Evolutionary conservation across 2,113 vertebrate genomes (phyloP).

Genomic region (Psephotus haematonotus): DNA sequence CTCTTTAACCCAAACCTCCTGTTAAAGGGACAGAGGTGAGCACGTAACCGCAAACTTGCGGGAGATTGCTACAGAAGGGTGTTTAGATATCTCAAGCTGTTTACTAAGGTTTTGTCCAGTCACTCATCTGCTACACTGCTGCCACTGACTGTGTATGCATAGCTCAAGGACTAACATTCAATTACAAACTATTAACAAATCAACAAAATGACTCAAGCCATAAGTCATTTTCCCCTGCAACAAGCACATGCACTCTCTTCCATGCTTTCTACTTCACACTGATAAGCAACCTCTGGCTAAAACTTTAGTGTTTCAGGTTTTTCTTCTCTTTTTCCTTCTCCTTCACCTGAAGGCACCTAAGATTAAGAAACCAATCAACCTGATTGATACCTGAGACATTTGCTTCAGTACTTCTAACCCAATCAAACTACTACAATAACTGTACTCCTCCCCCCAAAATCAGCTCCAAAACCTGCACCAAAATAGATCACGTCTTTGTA

Average conservation of each 20-base stretch:
- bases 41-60: accelerated
- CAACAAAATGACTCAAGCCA: neutral
- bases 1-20: neutral
- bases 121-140: neutral
- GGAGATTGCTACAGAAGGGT: accelerated
- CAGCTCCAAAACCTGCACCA: neutral
- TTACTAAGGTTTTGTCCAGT: neutral
- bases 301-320: neutral
- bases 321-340: neutral
- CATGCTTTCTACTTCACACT: neutral
- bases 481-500: neutral
- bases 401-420: neutral
- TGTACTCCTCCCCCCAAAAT: no score
- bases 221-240: neutral
- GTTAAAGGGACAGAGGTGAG: neutral
- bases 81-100: neutral
- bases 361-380: neutral
- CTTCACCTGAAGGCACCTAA: neutral
- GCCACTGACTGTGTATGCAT: neutral
- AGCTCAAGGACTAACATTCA: neutral
- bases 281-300: neutral
- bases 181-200: neutral
- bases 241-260: neutral
- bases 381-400: neutral
- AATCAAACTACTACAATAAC: neutral